Evolutionary conservation across 1,140 invertebrate species (phyloP).

Genomic region (Daktulosphaira vitifoliae): DNA sequence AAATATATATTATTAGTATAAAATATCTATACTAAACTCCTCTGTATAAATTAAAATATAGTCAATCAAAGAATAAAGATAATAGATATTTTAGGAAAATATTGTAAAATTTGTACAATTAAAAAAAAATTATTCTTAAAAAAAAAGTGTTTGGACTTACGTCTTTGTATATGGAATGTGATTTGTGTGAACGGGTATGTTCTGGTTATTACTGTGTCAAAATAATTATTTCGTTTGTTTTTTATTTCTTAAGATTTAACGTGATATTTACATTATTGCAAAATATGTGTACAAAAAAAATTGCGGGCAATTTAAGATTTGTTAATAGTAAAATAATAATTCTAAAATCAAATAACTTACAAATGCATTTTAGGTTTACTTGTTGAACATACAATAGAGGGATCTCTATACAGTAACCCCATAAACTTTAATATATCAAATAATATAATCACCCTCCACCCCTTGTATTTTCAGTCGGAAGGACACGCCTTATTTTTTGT

Average conservation of each 20-base stretch:
- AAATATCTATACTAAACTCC: too few relatives aligned
- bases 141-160: too few relatives aligned
- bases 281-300: conserved; percentile 5
- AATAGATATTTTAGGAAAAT: too few relatives aligned
- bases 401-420: not conserved
- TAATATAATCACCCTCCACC: conserved; percentile 9
- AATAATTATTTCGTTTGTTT: not conserved
- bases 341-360: conserved; percentile 23
- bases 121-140: too few relatives aligned
- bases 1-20: too few relatives aligned
- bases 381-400: conserved; percentile 25
- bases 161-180: too few relatives aligned
- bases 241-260: conserved; percentile 4
- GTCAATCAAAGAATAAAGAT: too few relatives aligned
- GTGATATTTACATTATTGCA: too few relatives aligned
- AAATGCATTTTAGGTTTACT: conserved; percentile 18
- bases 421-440: conserved; percentile 8
- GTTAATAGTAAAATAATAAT: not conserved
- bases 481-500: conserved; percentile 18
- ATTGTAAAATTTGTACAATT: too few relatives aligned
- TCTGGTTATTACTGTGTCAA: too few relatives aligned
- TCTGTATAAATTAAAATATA: too few relatives aligned
- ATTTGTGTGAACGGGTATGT: too few relatives aligned
- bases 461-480: conserved; percentile 2
- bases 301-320: not conserved